These are phyloP conservation scores for Drosophila neoperkinsi DNA, from an alignment of 2,888 invertebrate species.

Conservation along the genomic window DNA sequence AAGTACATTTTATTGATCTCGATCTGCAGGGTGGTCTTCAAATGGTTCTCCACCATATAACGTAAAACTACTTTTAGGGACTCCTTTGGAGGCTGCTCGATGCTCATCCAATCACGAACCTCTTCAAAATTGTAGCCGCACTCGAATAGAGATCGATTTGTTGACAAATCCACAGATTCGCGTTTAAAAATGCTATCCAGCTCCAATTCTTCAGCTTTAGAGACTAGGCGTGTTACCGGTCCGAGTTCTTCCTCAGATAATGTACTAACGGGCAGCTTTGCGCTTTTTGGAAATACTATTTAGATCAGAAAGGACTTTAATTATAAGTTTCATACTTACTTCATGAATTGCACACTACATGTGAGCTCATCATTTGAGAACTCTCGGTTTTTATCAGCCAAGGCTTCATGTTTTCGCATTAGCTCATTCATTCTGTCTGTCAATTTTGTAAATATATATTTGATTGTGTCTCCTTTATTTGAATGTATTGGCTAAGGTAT, in stretches of 20 bases:
- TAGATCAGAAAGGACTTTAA: not conserved
- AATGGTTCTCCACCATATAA: constrained; percentile 59
- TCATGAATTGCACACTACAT: constrained; percentile 45
- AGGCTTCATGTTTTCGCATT: constrained; percentile 18
- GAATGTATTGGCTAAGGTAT: not conserved
- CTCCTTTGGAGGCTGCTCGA: constrained; percentile 46
- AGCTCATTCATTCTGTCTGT: constrained; percentile 39
- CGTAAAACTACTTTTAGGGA: constrained; percentile 46
- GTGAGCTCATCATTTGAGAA: constrained; percentile 29
- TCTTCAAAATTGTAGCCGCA: constrained; percentile 62
- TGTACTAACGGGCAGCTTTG: constrained; percentile 1
- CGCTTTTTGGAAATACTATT: constrained; percentile 17
- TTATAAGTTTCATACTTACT: constrained; percentile 23
- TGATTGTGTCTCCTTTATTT: constrained; percentile 2
- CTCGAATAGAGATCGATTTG: constrained; percentile 55
- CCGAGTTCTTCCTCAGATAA: constrained; percentile 23
- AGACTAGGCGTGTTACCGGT: constrained; percentile 43
- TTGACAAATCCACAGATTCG: not conserved
- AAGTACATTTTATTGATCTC: constrained; percentile 64
- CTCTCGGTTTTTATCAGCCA: not conserved
- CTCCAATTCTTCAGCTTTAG: constrained; percentile 55
- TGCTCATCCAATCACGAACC: constrained; percentile 38
- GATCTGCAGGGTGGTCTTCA: constrained; percentile 57
- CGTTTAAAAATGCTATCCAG: constrained; percentile 22
- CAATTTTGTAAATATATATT: not conserved